Conservation (phyloP, 1,140 invertebrate species). For the Papilio polytes region DNA sequence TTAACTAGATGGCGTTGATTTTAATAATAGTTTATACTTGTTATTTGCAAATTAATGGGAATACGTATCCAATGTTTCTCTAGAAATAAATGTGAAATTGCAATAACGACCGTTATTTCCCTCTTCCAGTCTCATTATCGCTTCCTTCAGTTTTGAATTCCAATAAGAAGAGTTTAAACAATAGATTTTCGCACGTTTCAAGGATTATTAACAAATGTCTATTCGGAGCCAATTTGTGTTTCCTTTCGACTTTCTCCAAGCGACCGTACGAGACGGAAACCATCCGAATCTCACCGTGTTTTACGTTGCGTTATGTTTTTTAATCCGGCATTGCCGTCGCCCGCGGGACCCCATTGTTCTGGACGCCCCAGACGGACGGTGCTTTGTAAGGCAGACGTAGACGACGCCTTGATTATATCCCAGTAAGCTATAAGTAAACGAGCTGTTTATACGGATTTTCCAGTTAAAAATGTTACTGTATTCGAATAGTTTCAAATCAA, state of each 20-base stretch:
- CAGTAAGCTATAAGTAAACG: background rate
- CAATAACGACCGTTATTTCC: too few relatives aligned
- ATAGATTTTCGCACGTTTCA: constrained; percentile 13
- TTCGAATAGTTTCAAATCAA: too few relatives aligned
- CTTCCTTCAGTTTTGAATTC: background rate
- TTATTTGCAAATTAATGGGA: too few relatives aligned
- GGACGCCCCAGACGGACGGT: constrained; percentile 39
- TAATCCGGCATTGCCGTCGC: constrained; percentile 39
- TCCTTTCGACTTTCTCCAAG: constrained; percentile 17
- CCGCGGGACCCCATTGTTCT: constrained; percentile 45
- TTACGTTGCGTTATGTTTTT: constrained; percentile 33
- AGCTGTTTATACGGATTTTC: background rate
- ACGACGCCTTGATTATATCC: constrained; percentile 23
- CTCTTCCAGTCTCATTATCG: background rate
- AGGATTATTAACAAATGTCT: constrained; percentile 10
- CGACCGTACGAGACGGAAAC: constrained; percentile 18
- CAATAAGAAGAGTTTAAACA: background rate
- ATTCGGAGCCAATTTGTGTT: constrained; percentile 5
- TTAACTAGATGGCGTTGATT: too few relatives aligned
- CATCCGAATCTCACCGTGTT: constrained; percentile 11
- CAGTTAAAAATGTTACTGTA: too few relatives aligned
- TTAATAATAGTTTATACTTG: too few relatives aligned
- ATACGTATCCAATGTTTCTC: too few relatives aligned
- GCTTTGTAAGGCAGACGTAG: constrained; percentile 6
- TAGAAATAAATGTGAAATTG: background rate